Evolutionary conservation across 2,797 vertebrate species (phyloP), one percentile per base, ranked within the genome.

Genomic region (Pygocentrus nattereri): DNA sequence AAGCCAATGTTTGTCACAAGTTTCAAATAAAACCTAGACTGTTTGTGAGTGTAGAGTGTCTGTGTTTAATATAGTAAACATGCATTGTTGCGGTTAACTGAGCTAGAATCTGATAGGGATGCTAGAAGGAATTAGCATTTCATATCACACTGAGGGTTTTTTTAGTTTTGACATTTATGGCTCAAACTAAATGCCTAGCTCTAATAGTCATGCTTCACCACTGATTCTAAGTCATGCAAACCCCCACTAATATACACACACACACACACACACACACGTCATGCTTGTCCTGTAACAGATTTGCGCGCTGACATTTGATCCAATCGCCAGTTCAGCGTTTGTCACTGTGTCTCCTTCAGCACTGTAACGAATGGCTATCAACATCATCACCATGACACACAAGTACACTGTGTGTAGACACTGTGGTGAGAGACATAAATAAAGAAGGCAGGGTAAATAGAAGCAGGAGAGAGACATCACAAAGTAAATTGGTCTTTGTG

Each of bases 251-350:
- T 10, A 59, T 23, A 59, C 56, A 58, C 54, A 56, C 54, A 56
- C n/a, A 56, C n/a, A 58, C n/a, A 58, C 21, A 7, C 44, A 61
- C 75, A 47, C 27, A 56, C 58, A 68, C 67, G 59, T 74, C 80
- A 82, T 65, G 82, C 77, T 65, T 72, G 84, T 79, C 25, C 68
- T 76, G 82, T 89, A 90, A 91, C 87, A 84, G 85, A 89, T 86
- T 88, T 85, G 80, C 87, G 76, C 82, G 83, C 90, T 92, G 90
- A 88, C 58, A 87, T 90, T 89, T 86, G 76, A 82, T 84, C 79
- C 74, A 78, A 65, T 58, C 47, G 34, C 38, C 52, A 3, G 76
- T 0, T 44, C 73, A 76, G 76, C 72, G 76, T 86, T 81, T 83
- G 73, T 79, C 68, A 76, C 52, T 38, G 56, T 81, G 47, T 76